Base-by-base conservation (phyloP, 2,797 vertebrate genomes). In the Sebastes jordani region DNA sequence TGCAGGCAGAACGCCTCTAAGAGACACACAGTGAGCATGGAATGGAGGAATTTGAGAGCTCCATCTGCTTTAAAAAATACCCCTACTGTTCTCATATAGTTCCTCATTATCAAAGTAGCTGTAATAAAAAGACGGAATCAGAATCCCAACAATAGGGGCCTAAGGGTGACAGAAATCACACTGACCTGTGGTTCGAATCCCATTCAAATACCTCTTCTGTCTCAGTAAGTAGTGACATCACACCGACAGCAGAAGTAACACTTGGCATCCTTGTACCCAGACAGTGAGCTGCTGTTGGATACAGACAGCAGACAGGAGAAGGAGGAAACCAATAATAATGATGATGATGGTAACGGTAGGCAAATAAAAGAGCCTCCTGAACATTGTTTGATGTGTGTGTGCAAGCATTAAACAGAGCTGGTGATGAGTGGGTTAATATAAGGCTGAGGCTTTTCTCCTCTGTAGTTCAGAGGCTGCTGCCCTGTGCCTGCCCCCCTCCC, bases 381-480 rank as follows among this genome's bases (percentile, higher is more conserved):
- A 61, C 55, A 71, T 34, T 84, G 74, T 82, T 84, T 83, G 81
- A 82, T 82, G 81, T 89, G 80, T 76, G 76, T 84, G 80, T 65
- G 63, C 80, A 73, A 76, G 83, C 69, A 82, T 91, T 86, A 90
- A 85, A 91, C 75, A 84, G 71, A 89, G 83, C 80, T 74, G 76
- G 79, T 89, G 89, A 91, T 91, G 89, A 85, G 86, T 86, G 87
- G 70, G 62, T 87, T 93, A 92, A 93, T 93, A 85, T 91, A 74
- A 89, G 91, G 76, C 70, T 83, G 69, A 78, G 67, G 78, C 88
- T 80, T 67, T 83, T 73, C 10, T 60, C 78, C 71, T 83, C 32
- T 83, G 59, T 76, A 85, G 78, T 80, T 81, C 67, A 73, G 52
- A 86, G 73, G 34, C 34, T 36, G 34, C 34, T 36, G 34, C 34